Evolutionary conservation across 1,140 invertebrate species (phyloP).

Genomic region (Plodia interpunctella): DNA sequence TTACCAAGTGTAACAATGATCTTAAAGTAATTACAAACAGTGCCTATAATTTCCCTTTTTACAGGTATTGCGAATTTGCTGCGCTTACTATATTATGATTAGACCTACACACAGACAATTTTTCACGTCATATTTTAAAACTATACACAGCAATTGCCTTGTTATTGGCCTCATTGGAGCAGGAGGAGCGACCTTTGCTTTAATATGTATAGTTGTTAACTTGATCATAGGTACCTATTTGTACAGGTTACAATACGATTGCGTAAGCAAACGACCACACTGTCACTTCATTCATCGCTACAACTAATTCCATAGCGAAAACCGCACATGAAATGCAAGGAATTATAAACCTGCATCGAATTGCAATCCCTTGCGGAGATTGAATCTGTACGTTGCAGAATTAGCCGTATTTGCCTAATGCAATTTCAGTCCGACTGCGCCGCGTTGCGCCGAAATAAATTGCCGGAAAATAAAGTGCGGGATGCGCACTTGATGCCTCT

Average conservation of each 20-base stretch:
- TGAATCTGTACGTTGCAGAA: slow-evolving; percentile 12
- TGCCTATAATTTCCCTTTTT: too few relatives aligned
- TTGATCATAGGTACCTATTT: too few relatives aligned
- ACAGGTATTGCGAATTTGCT: too few relatives aligned
- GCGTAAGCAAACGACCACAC: neutral
- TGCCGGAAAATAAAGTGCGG: slow-evolving; percentile 12
- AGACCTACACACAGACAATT: too few relatives aligned
- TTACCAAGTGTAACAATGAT: too few relatives aligned
- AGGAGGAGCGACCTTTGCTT: too few relatives aligned
- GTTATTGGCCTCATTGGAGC: too few relatives aligned
- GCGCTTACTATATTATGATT: too few relatives aligned
- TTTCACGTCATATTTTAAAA: too few relatives aligned
- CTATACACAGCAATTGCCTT: too few relatives aligned
- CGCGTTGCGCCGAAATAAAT: slow-evolving; percentile 13
- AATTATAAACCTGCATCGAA: slow-evolving; percentile 4
- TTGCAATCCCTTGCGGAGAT: slow-evolving; percentile 6
- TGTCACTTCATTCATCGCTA: neutral
- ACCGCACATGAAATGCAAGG: neutral
- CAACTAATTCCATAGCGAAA: neutral
- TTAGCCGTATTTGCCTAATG: slow-evolving; percentile 14
- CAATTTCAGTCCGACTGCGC: slow-evolving; percentile 10
- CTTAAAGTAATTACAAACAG: too few relatives aligned
- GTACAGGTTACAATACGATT: neutral
- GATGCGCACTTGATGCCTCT: slow-evolving; percentile 5
- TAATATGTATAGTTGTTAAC: too few relatives aligned